A percentile compares a stretch with the other conserved stretches of the same genome.
phyloP scores from a whole-genome alignment of 53 echinoderm and acorn worm species.

The Pentamera pediparva region DNA sequence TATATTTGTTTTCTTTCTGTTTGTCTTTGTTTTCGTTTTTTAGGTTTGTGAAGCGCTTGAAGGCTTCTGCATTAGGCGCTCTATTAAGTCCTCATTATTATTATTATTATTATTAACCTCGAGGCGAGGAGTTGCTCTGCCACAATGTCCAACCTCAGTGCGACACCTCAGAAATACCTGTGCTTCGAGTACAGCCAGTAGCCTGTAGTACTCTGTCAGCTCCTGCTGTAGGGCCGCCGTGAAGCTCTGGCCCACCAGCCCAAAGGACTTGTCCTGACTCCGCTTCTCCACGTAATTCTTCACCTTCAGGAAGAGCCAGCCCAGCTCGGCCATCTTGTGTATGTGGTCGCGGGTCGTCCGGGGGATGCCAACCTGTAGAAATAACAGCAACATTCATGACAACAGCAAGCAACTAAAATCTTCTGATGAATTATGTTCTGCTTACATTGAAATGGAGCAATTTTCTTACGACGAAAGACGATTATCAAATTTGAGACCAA shows the following conservation, averaged over 20 bases:
- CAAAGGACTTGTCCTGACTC: constrained; percentile 87
- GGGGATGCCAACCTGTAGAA: constrained; percentile 64
- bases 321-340: constrained; percentile 82
- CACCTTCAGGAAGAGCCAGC: constrained; percentile 84
- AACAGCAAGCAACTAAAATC: neutral
- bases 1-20: too few species aligned
- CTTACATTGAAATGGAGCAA: too few species aligned
- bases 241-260: constrained; percentile 94
- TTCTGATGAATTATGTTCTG: too few species aligned
- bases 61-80: too few species aligned
- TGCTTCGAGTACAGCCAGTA: constrained; percentile 85
- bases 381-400: neutral
- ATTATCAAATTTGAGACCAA: too few species aligned
- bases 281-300: constrained; percentile 72
- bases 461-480: too few species aligned
- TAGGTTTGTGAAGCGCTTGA: too few species aligned
- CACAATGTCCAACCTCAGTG: neutral
- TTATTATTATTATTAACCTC: too few species aligned
- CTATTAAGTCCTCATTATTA: too few species aligned
- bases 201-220: constrained; percentile 81
- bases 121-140: too few species aligned
- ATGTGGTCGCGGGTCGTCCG: constrained; percentile 66
- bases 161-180: constrained; percentile 59
- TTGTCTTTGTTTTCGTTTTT: too few species aligned
- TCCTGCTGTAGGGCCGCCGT: constrained; percentile 94